These are phyloP conservation scores for Petrolisthes cinctipes DNA, from an alignment of 2,888 invertebrate species.

Conservation along the genomic window DNA sequence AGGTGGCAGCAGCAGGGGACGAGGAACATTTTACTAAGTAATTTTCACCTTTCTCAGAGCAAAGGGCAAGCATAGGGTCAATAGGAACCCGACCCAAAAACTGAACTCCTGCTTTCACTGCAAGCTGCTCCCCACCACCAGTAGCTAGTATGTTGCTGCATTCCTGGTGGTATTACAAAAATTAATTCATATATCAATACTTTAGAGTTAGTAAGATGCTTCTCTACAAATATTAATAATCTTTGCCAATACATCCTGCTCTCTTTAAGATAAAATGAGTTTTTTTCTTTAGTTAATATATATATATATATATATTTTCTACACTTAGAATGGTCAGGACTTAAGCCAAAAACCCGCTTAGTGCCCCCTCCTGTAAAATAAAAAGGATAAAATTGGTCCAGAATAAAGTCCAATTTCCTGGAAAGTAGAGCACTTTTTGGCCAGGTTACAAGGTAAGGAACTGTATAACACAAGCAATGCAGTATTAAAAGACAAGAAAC, in stretches of 20 bases:
- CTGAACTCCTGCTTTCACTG: conserved; percentile 81
- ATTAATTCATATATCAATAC: too few relatives aligned
- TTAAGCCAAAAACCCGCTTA: too few relatives aligned
- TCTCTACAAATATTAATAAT: too few relatives aligned
- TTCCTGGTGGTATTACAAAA: conserved; percentile 73
- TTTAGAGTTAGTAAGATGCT: too few relatives aligned
- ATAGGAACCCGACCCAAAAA: conserved; percentile 88
- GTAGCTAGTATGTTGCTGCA: conserved; percentile 95
- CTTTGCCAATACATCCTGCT: too few relatives aligned
- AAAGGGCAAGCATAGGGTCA: conserved; percentile 80
- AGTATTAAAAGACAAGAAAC: background rate
- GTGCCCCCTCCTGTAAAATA: too few relatives aligned
- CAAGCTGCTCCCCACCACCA: conserved; percentile 89
- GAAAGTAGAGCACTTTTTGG: background rate
- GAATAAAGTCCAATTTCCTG: background rate
- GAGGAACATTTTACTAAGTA: conserved; percentile 50
- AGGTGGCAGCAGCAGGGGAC: conserved; percentile 50
- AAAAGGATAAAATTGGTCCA: background rate
- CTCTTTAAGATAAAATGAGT: too few relatives aligned
- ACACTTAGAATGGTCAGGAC: too few relatives aligned
- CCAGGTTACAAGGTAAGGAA: background rate
- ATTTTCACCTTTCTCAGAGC: conserved; percentile 58
- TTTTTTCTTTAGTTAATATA: too few relatives aligned
- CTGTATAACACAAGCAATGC: background rate
- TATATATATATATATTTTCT: too few relatives aligned